Evolutionary conservation across 1,140 invertebrate genomes (phyloP).

Genomic region (Agraylea sexmaculata): DNA sequence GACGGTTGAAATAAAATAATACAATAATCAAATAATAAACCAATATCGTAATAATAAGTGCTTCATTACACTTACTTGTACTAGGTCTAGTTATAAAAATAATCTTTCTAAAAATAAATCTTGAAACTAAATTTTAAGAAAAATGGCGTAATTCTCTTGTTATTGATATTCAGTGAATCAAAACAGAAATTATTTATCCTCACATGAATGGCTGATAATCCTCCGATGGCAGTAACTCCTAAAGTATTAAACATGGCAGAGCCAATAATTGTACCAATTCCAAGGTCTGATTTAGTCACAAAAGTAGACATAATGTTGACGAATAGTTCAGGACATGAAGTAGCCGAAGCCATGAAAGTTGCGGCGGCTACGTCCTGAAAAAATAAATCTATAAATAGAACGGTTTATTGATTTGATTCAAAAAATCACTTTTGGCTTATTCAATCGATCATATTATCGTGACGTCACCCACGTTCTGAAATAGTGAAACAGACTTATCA

Average conservation of each 20-base stretch:
- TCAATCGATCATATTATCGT: neutral
- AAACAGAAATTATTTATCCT: slow-evolving; percentile 21
- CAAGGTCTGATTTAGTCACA: slow-evolving; percentile 63
- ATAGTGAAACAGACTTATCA: neutral
- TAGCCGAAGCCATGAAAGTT: slow-evolving; percentile 85
- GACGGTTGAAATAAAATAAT: too few relatives aligned
- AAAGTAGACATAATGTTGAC: slow-evolving; percentile 79
- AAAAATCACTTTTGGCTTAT: neutral
- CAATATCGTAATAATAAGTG: too few relatives aligned
- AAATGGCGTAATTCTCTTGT: too few relatives aligned
- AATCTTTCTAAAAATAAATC: too few relatives aligned
- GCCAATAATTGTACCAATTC: slow-evolving; percentile 77
- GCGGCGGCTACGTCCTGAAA: slow-evolving; percentile 74
- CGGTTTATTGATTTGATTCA: too few relatives aligned
- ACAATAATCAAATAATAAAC: too few relatives aligned
- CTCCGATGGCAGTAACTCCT: slow-evolving; percentile 73
- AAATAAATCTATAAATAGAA: slow-evolving; percentile 8
- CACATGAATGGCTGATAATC: slow-evolving; percentile 61
- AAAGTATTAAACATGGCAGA: slow-evolving; percentile 82
- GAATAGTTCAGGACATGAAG: slow-evolving; percentile 82
- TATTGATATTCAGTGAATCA: neutral
- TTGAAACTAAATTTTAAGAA: too few relatives aligned
- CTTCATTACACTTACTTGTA: too few relatives aligned
- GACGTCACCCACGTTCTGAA: neutral
- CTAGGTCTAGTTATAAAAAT: too few relatives aligned